Conservation (phyloP, 2,113 vertebrate genomes). For the Platysternon megacephalum region DNA sequence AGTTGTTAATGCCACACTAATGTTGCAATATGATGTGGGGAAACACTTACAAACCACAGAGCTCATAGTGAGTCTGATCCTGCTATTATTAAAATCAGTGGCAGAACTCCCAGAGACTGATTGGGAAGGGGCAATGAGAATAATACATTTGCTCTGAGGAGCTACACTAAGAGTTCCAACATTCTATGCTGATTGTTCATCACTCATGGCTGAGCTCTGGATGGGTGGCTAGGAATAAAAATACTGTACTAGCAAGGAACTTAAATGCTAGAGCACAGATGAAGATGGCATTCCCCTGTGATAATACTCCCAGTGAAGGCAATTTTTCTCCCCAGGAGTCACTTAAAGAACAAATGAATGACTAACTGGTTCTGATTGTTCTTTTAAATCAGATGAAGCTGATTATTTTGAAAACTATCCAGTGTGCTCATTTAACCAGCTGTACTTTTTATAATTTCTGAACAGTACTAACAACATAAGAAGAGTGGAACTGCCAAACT, state of each 20-base stretch:
- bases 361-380: background rate
- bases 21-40: background rate
- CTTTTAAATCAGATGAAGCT: background rate
- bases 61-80: background rate
- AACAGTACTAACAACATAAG: background rate
- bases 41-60: background rate
- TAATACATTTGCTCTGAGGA: background rate
- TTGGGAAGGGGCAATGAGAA: background rate
- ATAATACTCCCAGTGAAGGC: background rate
- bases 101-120: background rate
- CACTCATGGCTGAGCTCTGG: background rate
- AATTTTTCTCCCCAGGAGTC: background rate
- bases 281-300: background rate
- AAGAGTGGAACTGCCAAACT: background rate
- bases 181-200: background rate
- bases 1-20: background rate
- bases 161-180: background rate
- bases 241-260: background rate
- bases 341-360: conserved; percentile 9
- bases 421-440: background rate
- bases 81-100: background rate
- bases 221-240: background rate
- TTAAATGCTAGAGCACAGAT: background rate
- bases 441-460: background rate
- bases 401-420: background rate